Conservation (phyloP, 2,797 vertebrate species). For the Pangasius larnaudii region DNA sequence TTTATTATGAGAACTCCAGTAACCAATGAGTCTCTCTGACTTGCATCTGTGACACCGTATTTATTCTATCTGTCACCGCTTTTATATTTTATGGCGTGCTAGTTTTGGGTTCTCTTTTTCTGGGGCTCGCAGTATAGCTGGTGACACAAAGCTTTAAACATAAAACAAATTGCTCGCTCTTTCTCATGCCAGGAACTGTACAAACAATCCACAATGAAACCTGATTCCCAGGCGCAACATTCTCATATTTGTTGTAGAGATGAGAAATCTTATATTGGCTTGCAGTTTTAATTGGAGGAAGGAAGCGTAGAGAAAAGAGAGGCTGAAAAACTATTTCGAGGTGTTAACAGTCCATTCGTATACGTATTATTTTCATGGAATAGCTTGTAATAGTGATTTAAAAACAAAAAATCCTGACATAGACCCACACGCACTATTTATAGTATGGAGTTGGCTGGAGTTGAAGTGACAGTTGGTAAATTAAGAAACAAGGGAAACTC, state of each 20-base stretch:
- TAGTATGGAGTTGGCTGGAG: not conserved
- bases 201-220: conserved; percentile 58
- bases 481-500: not conserved
- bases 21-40: conserved; percentile 4
- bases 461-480: not conserved
- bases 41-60: conserved; percentile 4
- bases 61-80: conserved; percentile 24
- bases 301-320: not conserved
- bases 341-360: not conserved
- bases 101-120: conserved; percentile 1
- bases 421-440: not conserved
- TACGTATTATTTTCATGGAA: not conserved
- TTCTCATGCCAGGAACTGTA: conserved; percentile 60
- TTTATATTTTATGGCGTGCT: conserved; percentile 17
- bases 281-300: not conserved
- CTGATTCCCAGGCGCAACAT: not conserved
- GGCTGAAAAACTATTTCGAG: not conserved
- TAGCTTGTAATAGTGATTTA: not conserved
- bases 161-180: conserved; percentile 69
- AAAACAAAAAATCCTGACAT: not conserved
- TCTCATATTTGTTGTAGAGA: conserved; percentile 2
- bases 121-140: not conserved
- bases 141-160: conserved; percentile 43
- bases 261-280: not conserved
- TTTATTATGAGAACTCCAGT: not conserved